Base-by-base conservation (phyloP, 2,113 vertebrate species). In the Alectura lathami region DNA sequence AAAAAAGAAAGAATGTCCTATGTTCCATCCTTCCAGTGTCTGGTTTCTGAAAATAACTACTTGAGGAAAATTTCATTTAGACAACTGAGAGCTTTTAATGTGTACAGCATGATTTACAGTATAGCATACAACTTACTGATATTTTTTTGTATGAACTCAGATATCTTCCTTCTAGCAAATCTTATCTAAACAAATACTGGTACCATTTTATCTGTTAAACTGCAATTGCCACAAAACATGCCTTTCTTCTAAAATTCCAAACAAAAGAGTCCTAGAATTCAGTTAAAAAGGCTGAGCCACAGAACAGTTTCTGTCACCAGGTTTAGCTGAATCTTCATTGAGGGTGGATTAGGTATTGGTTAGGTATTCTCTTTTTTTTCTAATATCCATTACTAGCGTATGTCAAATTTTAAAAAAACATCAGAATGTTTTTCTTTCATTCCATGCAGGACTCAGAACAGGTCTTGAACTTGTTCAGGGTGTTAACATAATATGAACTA, bases 231-330 rank as follows among this genome's bases (percentile, higher is more conserved):
- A 86, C 85, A 85, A 97, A 97, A 94, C 83, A 85, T 59, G 2
- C 0, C 79, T 96, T 94, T 96, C 83, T 93, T 95, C 83, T 93
- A 91, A 94, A 96, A 94, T 75, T 38, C 50, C 62, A 95, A 95
- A 95, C 89, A 93, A 91, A 76, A 85, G 51, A 91, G 66, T 84
- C 62, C 68, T 74, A 82, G 84, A 69, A 97, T 95, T 82, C 96
- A 93, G 91, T 94, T 81, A 96, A 96, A 94, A 90, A 96, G 87
- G 53, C 45, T 94, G 69, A 96, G 80, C 69, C 91, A 86, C 79
- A 96, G 79, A 62, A 77, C 40, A 94, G 62, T 97, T 96, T 97
- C 72, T 95, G 42, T 92, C 88, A 79, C 50, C 86, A 97, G 57
- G 20, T 91, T 92, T 89, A 82, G 80, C 47, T 89, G 91, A 78